phyloP scores from a whole-genome alignment of 2,797 vertebrate species.

The Rhinoraja longicauda region DNA sequence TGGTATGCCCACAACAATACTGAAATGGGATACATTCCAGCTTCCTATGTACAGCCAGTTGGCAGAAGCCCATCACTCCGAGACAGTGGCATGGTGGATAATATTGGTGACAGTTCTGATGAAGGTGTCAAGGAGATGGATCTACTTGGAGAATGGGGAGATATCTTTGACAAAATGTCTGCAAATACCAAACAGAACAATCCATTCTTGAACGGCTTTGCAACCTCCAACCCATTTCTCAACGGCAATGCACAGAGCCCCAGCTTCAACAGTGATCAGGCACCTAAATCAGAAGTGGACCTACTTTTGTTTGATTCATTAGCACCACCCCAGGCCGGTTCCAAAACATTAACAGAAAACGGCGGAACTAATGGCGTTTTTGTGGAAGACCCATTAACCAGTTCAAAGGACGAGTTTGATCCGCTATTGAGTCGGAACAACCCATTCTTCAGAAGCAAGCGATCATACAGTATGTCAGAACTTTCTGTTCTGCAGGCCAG shows the following conservation, averaged over 20 bases:
- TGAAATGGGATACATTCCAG: slow-evolving; percentile 94
- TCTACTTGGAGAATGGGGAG: slow-evolving; percentile 74
- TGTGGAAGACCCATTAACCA: slow-evolving; percentile 53
- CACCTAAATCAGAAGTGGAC: slow-evolving; percentile 59
- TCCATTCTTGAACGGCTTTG: slow-evolving; percentile 63
- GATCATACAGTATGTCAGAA: slow-evolving; percentile 91
- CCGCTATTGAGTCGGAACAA: slow-evolving; percentile 67
- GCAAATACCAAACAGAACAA: slow-evolving; percentile 59
- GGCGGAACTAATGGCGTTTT: slow-evolving; percentile 64
- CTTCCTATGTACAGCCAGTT: slow-evolving; percentile 82
- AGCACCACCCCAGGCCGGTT: slow-evolving; percentile 48
- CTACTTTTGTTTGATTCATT: slow-evolving; percentile 73
- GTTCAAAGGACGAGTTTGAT: slow-evolving; percentile 49
- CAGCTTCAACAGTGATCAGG: slow-evolving; percentile 52
- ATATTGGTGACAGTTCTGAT: slow-evolving; percentile 71
- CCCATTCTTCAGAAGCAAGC: slow-evolving; percentile 86
- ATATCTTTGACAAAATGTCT: slow-evolving; percentile 52
- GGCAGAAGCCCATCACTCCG: slow-evolving; percentile 79
- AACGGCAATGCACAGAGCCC: slow-evolving; percentile 54
- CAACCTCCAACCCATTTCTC: slow-evolving; percentile 76
- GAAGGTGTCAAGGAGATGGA: slow-evolving; percentile 76
- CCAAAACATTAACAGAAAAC: slow-evolving; percentile 52
- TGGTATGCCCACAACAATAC: slow-evolving; percentile 98
- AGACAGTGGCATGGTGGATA: slow-evolving; percentile 89
- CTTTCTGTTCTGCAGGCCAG: slow-evolving; percentile 83